Conservation (phyloP, 2,113 vertebrate species). For the Lophotis ruficrista region DNA sequence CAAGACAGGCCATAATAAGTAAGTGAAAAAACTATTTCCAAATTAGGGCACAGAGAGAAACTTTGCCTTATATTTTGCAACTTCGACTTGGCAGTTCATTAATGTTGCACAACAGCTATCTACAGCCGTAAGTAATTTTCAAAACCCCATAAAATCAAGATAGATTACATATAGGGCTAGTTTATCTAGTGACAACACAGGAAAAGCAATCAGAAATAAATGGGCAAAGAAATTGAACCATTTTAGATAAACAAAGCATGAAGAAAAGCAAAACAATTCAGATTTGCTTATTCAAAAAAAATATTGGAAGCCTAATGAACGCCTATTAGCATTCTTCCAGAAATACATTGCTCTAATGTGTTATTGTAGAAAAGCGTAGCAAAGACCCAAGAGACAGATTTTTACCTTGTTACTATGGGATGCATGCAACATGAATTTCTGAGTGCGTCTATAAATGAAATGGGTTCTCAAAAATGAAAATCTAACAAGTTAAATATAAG, state of each 20-base stretch:
- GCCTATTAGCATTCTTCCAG: neutral
- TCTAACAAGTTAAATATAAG: neutral
- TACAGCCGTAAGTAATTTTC: neutral
- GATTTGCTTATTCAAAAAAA: neutral
- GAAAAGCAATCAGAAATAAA: neutral
- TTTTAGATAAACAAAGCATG: neutral
- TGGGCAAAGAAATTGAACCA: neutral
- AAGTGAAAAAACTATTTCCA: neutral
- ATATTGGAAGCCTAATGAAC: neutral
- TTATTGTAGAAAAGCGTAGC: neutral
- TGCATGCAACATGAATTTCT: neutral
- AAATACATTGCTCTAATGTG: neutral
- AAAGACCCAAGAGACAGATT: neutral
- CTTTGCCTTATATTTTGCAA: neutral
- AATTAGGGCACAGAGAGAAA: constrained; percentile 33
- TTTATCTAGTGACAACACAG: neutral
- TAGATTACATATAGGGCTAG: neutral
- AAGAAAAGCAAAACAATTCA: neutral
- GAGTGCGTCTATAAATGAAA: neutral
- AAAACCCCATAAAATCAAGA: neutral
- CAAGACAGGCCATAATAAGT: neutral
- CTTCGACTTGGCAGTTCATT: neutral
- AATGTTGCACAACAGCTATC: neutral
- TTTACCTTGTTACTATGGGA: neutral
- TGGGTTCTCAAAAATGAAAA: neutral